A percentile compares a stretch with the other conserved stretches of the same genome.
These are phyloP conservation scores for Amphimallon solstitiale DNA, from an alignment of 2,888 invertebrate species.

Conservation along the genomic window DNA sequence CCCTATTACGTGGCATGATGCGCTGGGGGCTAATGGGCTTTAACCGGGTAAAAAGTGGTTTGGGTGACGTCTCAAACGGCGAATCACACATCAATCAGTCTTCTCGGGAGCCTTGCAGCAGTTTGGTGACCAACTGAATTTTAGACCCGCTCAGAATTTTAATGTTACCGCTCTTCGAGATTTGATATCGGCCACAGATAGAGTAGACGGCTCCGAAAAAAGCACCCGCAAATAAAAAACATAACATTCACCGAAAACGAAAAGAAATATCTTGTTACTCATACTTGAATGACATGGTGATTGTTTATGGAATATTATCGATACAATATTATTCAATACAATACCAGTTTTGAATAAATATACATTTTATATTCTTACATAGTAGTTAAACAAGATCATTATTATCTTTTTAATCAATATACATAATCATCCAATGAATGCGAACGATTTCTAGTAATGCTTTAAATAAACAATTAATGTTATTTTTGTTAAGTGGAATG, in stretches of 20 bases:
- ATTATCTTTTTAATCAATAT: too few species aligned
- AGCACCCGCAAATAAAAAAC: slow-evolving; percentile 12
- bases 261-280: slow-evolving; percentile 7
- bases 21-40: slow-evolving; percentile 47
- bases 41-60: slow-evolving; percentile 49
- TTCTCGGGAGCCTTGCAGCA: slow-evolving; percentile 35
- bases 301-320: slow-evolving; percentile 10
- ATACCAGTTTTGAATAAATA: not conserved
- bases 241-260: slow-evolving; percentile 13
- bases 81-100: slow-evolving; percentile 50
- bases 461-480: too few species aligned
- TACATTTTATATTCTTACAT: too few species aligned
- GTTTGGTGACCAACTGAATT: slow-evolving; percentile 49
- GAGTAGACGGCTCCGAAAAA: slow-evolving; percentile 29
- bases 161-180: slow-evolving; percentile 35
- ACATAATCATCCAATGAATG: too few species aligned
- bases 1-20: slow-evolving; percentile 47
- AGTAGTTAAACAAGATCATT: too few species aligned
- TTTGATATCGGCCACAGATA: slow-evolving; percentile 35
- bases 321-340: not conserved
- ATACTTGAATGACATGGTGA: not conserved
- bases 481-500: too few species aligned
- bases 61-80: slow-evolving; percentile 46
- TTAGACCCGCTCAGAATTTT: slow-evolving; percentile 45
- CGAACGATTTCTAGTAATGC: too few species aligned